Conservation (phyloP, 1,140 invertebrate genomes). For the Capitella teleta region DNA sequence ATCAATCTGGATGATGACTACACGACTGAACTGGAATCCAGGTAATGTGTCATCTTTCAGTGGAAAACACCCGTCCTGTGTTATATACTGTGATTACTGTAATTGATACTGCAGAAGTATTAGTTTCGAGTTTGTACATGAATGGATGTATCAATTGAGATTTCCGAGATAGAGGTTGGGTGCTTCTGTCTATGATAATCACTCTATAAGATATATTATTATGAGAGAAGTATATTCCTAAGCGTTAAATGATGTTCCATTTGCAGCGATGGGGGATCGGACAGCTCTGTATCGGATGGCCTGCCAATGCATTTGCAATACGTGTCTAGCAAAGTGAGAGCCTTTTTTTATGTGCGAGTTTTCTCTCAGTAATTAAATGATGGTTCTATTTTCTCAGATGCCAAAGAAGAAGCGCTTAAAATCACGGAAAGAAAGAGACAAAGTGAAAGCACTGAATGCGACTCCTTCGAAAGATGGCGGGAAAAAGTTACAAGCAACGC, state of each 20-base stretch:
- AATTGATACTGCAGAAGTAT: no score
- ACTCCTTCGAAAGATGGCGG: neutral
- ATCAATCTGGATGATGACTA: slow-evolving; percentile 23
- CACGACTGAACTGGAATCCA: slow-evolving; percentile 22
- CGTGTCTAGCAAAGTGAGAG: slow-evolving; percentile 19
- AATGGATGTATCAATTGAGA: no score
- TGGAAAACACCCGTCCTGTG: no score
- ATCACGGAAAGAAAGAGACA: neutral
- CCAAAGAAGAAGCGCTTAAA: neutral
- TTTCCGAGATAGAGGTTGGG: no score
- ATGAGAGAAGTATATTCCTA: no score
- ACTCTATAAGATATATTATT: no score
- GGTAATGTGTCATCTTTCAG: no score
- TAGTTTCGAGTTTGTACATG: no score
- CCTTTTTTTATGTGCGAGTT: neutral
- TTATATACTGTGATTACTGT: no score
- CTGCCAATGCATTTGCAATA: slow-evolving; percentile 37
- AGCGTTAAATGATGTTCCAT: no score
- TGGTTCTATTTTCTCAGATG: neutral
- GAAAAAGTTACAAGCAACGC: neutral
- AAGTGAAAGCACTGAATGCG: neutral
- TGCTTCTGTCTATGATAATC: no score
- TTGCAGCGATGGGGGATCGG: slow-evolving; percentile 40
- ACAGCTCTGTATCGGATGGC: slow-evolving; percentile 41
- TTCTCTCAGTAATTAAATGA: neutral